Conservation (phyloP, 2,113 vertebrate genomes). For the Hippocampus guttulatus region DNA sequence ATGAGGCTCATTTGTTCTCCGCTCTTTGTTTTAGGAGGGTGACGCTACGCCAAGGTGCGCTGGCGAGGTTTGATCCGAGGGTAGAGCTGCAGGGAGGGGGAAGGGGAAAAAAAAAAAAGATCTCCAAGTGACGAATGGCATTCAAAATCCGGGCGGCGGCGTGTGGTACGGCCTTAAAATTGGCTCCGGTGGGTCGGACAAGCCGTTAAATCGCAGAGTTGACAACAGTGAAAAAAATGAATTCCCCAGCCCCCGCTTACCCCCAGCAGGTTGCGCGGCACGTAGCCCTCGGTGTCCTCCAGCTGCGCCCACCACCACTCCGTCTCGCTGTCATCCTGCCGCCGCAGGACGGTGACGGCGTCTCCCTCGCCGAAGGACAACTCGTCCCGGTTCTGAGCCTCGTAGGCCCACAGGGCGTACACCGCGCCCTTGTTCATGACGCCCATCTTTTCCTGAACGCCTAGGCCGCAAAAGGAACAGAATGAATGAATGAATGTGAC, state of each 20-base stretch:
- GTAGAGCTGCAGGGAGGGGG: slow-evolving; percentile 76
- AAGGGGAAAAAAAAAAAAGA: neutral
- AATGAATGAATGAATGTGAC: neutral
- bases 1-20: slow-evolving; percentile 53
- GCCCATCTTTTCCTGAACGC: slow-evolving; percentile 95
- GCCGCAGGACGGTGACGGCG: slow-evolving; percentile 82
- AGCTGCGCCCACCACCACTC: slow-evolving; percentile 98
- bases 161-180: neutral
- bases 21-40: slow-evolving; percentile 39
- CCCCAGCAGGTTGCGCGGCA: slow-evolving; percentile 94
- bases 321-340: slow-evolving; percentile 88
- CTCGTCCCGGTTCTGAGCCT: slow-evolving; percentile 87
- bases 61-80: slow-evolving; percentile 96
- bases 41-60: slow-evolving; percentile 85
- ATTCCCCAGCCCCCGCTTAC: slow-evolving; percentile 52
- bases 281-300: slow-evolving; percentile 88
- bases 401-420: slow-evolving; percentile 88
- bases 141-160: neutral
- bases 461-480: slow-evolving; percentile 57
- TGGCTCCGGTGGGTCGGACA: neutral
- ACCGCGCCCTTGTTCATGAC: slow-evolving; percentile 97
- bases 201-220: too few relatives aligned
- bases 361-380: slow-evolving; percentile 89
- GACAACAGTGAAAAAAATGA: too few relatives aligned
- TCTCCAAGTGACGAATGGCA: too few relatives aligned